Evolutionary conservation across 2,888 invertebrate genomes (phyloP), one percentile per base, ranked within the genome.

Genomic region (Scaptomyza tumidula): DNA sequence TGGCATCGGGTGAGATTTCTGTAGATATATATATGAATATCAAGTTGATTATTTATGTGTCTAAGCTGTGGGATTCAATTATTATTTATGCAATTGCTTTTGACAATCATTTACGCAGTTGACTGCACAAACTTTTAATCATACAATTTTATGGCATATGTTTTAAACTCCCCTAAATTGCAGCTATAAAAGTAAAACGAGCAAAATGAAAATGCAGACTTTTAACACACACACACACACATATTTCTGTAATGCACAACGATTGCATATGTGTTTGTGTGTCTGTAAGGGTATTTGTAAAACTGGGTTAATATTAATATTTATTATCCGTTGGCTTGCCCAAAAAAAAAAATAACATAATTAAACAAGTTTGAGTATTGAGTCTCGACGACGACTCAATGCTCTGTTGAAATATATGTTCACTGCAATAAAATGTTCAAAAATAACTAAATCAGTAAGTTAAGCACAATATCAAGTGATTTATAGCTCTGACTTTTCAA

Each of bases 1-100:
- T 94, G 68, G 95, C 94, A 92, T 95, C 95, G 93, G 94, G 89
- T 33, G 91, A 90, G 62, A 90, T 91, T 71, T 90, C 91, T 91
- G 73, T 29, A 73, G 39, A 52, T 56, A 9, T 11, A 24, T 16
- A 37, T n/a, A 7, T n/a, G n/a, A n/a, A n/a, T 3, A 48, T 11
- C 11, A 14, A 4, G 29, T 31, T 14, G 3, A 31, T 31, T 19
- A 5, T 9, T 10, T 49, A 19, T 13, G 6, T 19, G 33, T 57
- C 2, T 29, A n/a, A 16, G 14, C 13, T 29, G 9, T 43, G 37
- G 39, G 16, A 7, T 37, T 41, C 6, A 27, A 41, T 31, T n/a
- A 7, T 16, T 24, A 24, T n/a, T 19, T 31, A 11, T 37, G 50
- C 56, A 72, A 72, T 65, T 49, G 59, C 49, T 57, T 62, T 71